phyloP scores from a whole-genome alignment of 2,113 vertebrate genomes.

The Odobenus rosmarus region DNA sequence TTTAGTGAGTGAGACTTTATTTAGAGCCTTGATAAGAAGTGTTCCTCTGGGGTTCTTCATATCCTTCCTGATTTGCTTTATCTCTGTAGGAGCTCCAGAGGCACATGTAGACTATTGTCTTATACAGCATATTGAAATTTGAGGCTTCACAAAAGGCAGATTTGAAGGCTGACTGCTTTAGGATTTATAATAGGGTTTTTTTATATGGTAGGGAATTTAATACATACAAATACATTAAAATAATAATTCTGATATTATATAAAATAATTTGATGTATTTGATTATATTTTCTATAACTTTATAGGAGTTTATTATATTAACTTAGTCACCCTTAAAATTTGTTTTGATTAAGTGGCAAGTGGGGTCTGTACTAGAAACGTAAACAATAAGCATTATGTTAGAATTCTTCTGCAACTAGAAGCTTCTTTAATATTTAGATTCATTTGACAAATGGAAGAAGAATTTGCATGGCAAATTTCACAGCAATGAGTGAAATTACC shows the following conservation, averaged over 20 bases:
- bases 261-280: not conserved
- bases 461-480: not conserved
- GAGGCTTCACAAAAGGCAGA: not conserved
- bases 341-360: conserved; percentile 1
- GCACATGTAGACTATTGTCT: not conserved
- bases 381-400: not conserved
- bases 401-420: conserved; percentile 2
- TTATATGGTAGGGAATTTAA: not conserved
- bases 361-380: not conserved
- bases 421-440: not conserved
- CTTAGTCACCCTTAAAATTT: not conserved
- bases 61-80: not conserved
- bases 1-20: not conserved
- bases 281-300: not conserved
- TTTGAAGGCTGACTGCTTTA: not conserved
- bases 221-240: not conserved
- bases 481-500: not conserved
- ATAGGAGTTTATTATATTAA: not conserved
- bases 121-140: not conserved
- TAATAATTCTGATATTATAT: not conserved
- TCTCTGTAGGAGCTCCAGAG: not conserved
- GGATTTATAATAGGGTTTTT: not conserved
- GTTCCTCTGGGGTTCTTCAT: not conserved
- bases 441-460: not conserved
- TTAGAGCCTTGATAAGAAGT: not conserved